phyloP scores from a whole-genome alignment of 2,797 vertebrate genomes.

The Perdix hodgsoniae region DNA sequence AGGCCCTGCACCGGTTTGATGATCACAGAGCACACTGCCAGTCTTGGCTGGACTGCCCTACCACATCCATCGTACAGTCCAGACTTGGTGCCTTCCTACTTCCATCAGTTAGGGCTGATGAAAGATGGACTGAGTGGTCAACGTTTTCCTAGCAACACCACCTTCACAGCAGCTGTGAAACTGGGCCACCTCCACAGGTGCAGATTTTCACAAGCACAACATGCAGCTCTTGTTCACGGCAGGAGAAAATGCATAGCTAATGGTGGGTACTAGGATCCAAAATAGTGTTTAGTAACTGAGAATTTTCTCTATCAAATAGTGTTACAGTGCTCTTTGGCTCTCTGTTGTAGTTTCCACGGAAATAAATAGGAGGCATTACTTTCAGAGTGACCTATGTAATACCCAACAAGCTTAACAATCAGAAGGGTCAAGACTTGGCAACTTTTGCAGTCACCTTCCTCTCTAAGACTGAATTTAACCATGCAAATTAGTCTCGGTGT shows the following conservation, averaged over 20 bases:
- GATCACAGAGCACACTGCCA: no score
- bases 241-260: neutral
- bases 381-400: neutral
- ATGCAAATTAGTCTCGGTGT: neutral
- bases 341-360: neutral
- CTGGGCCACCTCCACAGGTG: no score
- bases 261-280: neutral
- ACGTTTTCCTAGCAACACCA: no score
- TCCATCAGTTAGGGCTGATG: no score
- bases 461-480: constrained; percentile 8
- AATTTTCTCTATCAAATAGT: neutral
- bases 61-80: no score
- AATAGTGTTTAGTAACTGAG: neutral
- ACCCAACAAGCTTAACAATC: constrained; percentile 30
- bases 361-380: neutral
- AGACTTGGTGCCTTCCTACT: no score
- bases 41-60: no score
- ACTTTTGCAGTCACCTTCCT: neutral
- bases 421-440: neutral
- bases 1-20: no score
- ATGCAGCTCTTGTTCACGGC: no score
- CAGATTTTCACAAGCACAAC: no score
- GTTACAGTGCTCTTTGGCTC: neutral
- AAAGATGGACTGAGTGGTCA: no score
- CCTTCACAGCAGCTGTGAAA: no score